Evolutionary conservation across 2,797 vertebrate species (phyloP).

Genomic region (Tolypeutes matacus): DNA sequence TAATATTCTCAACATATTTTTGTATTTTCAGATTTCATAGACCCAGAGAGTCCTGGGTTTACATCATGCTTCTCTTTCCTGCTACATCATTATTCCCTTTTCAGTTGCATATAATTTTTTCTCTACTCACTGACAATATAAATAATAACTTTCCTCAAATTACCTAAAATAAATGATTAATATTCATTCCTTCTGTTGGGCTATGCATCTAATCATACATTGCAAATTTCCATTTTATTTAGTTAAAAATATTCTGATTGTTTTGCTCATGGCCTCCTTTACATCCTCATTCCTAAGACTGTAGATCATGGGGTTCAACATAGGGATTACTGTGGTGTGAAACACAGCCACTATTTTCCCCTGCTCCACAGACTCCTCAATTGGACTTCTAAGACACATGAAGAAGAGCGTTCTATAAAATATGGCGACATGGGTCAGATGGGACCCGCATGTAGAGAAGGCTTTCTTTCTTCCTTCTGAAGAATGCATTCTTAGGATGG

Average conservation of each 20-base stretch:
- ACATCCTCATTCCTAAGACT: conserved; percentile 51
- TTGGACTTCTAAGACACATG: conserved; percentile 39
- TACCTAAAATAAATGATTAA: not conserved
- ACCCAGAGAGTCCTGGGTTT: not conserved
- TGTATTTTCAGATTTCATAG: not conserved
- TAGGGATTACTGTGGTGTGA: conserved; percentile 30
- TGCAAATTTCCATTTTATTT: not conserved
- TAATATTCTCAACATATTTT: not conserved
- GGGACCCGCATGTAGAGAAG: conserved; percentile 44
- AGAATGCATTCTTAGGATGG: conserved; percentile 37
- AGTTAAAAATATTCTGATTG: not conserved
- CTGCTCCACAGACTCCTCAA: not conserved
- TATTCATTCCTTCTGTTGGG: not conserved
- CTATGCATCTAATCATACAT: not conserved
- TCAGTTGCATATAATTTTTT: not conserved
- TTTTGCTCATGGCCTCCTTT: conserved; percentile 37
- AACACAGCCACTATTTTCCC: conserved; percentile 37
- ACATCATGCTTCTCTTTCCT: not conserved
- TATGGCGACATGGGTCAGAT: conserved; percentile 45
- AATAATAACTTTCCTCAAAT: not conserved
- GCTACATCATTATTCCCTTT: not conserved
- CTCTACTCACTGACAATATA: not conserved
- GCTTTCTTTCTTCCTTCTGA: conserved; percentile 47
- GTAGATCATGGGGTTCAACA: conserved; percentile 43
- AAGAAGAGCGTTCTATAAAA: conserved; percentile 51